Evolutionary conservation across 2,797 vertebrate genomes (phyloP), one percentile per base, ranked within the genome.

Genomic region (Echiichthys vipera): DNA sequence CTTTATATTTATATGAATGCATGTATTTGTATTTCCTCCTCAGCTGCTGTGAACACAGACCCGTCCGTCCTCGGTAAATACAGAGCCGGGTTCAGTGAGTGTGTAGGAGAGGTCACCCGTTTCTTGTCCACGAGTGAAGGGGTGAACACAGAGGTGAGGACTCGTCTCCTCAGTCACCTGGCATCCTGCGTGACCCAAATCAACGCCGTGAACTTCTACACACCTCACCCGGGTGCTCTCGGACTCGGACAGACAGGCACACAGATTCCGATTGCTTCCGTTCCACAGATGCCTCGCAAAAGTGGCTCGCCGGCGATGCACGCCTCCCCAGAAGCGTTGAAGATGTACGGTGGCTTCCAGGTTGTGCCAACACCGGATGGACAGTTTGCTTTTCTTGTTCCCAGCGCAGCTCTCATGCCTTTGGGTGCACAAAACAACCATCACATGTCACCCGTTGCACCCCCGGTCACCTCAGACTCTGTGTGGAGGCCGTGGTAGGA

Each of bases 401-500:
- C 97, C 74, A 95, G 94, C 32, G 83, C 95, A 0, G 94, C 96
- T 53, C 95, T 97, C 13, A 80, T 94, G 40, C 95, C 96, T 0
- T 45, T 88, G 53, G 67, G 70, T 0, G 75, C 71, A 20, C 91
- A 92, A 36, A 91, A 59, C 80, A 57, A 85, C 61, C 90, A 85
- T 62, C 89, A 93, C 63, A 0, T 87, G 0, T 96, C 96, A 0
- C 94, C 96, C 39, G 93, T 87, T 4, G 93, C 88, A 0, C 94
- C 96, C 0, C 70, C 73, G 0, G 87, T 94, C 86, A 95, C 95
- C 0, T 93, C 95, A 0, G 97, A 98, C 91, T 97, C 96, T 0
- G 95, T 98, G 84, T 98, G 97, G 97, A 96, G 97, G 84, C 97
- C 97, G 0, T 98, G 97, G 97, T 97, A 96, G 95, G 86, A 84